Evolutionary conservation across 2,797 vertebrate genomes (phyloP), one percentile per base, ranked within the genome.

Genomic region (Setipinna tenuifilis): DNA sequence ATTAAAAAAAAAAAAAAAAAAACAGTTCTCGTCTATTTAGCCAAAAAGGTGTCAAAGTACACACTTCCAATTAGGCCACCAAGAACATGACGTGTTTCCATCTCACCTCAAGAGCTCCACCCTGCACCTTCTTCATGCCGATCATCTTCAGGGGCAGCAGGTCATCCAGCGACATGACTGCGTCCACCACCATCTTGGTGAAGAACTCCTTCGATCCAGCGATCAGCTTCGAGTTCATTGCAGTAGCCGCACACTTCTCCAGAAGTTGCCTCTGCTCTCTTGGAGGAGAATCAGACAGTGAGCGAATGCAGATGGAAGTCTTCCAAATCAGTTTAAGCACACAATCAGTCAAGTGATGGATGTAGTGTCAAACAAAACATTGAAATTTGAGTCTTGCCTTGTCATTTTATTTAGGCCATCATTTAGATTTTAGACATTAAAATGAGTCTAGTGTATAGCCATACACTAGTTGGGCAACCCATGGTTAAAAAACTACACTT

Each of bases 61-160:
- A 41, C 35, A 41, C 35, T 41, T 41, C 35, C 35, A 2, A 41
- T 41, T 41, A 41, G 5, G 35, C 35, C 35, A 41, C 35, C 35
- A 5, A 41, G 35, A 41, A 5, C 35, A 41, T 41, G 2, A 41
- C 2, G 35, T 41, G 35, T 41, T 41, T 41, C 35, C 5, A 54
- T 7, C 95, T 90, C 68, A 99, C 98, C 95, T 99, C 98, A 0
- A 99, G 92, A 28, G 94, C 98, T 54, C 98, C 98, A 87, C 98
- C 98, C 86, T 99, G 98, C 71, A 99, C 98, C 91, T 99, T 99
- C 96, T 99, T 99, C 87, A 99, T 97, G 46, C 98, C 98, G 0
- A 99, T 99, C 98, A 99, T 99, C 91, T 99, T 99, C 87, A 99
- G 96, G 71, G 97, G 97, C 90, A 99, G 91, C 91, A 99, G 92